These are phyloP conservation scores for Corynorhinus townsendii DNA, from an alignment of 2,113 vertebrate species.

Conservation along the genomic window DNA sequence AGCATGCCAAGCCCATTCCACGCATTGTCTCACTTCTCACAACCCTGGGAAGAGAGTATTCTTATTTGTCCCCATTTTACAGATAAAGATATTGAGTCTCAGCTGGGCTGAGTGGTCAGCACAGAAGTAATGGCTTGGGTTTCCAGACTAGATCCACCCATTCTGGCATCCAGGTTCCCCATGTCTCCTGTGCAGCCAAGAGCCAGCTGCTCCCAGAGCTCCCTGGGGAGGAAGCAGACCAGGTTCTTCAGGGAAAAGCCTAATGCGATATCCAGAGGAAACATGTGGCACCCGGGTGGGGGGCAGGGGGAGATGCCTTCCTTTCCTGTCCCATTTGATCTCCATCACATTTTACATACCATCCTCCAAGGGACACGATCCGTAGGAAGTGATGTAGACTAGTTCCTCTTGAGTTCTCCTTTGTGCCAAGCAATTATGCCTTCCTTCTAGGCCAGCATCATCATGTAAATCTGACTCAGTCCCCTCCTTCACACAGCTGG, in stretches of 20 bases:
- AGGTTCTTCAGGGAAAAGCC: not conserved
- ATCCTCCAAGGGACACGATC: not conserved
- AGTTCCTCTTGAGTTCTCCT: not conserved
- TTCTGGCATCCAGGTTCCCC: not conserved
- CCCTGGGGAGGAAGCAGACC: not conserved
- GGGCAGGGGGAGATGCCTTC: no score
- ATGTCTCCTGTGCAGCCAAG: not conserved
- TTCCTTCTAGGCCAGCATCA: not conserved
- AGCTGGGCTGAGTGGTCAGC: not conserved
- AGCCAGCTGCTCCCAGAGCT: not conserved
- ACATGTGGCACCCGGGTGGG: fast-evolving
- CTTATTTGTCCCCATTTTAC: not conserved
- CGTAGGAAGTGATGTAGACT: not conserved
- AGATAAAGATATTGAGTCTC: not conserved
- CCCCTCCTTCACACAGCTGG: not conserved
- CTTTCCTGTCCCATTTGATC: not conserved
- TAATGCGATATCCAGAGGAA: not conserved
- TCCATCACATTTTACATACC: not conserved
- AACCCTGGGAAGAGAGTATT: not conserved
- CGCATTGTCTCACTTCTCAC: not conserved
- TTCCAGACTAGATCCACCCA: not conserved
- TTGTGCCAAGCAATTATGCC: not conserved
- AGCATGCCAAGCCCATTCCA: not conserved
- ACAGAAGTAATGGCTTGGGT: not conserved
- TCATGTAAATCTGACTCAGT: not conserved